A percentile compares a stretch with the other conserved stretches of the same genome.
Evolutionary conservation across 2,113 vertebrate genomes (phyloP).

Genomic region (Chloebia gouldiae): DNA sequence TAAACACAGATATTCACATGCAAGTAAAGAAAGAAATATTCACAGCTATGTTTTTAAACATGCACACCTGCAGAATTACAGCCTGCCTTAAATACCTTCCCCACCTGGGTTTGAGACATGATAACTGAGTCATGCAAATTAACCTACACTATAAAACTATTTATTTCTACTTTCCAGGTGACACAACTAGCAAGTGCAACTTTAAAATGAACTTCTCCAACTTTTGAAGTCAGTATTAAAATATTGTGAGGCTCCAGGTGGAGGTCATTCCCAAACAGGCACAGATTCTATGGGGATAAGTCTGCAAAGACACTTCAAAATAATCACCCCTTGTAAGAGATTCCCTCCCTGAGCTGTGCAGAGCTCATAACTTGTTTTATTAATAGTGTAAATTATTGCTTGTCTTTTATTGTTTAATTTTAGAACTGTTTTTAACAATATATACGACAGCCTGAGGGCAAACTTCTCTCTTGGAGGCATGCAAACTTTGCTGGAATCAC

Average conservation of each 20-base stretch:
- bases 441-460: background rate
- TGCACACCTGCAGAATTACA: background rate
- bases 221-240: background rate
- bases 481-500: background rate
- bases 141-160: background rate
- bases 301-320: background rate
- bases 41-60: background rate
- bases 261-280: background rate
- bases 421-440: slow-evolving; percentile 15
- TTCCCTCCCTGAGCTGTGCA: background rate
- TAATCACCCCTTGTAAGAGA: background rate
- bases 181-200: background rate
- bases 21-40: background rate
- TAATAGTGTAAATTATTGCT: slow-evolving; percentile 6
- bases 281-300: background rate
- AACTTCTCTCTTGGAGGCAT: background rate
- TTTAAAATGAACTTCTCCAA: background rate
- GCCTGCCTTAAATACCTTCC: background rate
- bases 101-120: background rate
- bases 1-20: background rate
- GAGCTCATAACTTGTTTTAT: background rate
- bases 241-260: background rate
- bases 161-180: background rate
- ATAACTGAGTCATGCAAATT: background rate
- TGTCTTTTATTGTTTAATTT: slow-evolving; percentile 2